phyloP scores from a whole-genome alignment of 30 jellyfish, hydroid and myxozoan species.

The Catostylus mosaicus region DNA sequence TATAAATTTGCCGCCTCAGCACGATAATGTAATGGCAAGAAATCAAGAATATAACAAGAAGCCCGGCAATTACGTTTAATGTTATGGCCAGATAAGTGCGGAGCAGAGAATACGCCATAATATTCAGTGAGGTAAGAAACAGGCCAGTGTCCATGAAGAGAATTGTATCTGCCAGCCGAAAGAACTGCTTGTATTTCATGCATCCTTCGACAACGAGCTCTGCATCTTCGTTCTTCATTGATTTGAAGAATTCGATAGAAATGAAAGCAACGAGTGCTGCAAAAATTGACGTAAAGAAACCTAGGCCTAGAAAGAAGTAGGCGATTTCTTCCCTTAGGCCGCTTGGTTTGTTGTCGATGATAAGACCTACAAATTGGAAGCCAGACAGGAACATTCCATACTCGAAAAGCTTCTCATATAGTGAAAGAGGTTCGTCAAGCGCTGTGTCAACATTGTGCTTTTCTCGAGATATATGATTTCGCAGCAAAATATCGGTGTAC shows the following conservation, averaged over 20 bases:
- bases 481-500: constrained; percentile 43
- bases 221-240: constrained; percentile 70
- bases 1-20: constrained; percentile 49
- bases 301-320: constrained; percentile 55
- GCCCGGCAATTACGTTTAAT: constrained; percentile 59
- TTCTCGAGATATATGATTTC: constrained; percentile 20
- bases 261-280: constrained; percentile 66
- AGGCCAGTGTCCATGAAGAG: constrained; percentile 59
- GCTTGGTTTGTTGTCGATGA: constrained; percentile 61
- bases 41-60: constrained; percentile 20
- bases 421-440: constrained; percentile 45
- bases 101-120: constrained; percentile 37
- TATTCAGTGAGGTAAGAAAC: constrained; percentile 33
- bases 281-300: constrained; percentile 54
- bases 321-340: constrained; percentile 64
- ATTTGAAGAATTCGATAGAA: constrained; percentile 47
- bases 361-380: constrained; percentile 60
- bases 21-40: constrained; percentile 41
- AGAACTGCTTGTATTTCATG: constrained; percentile 63
- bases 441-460: constrained; percentile 18
- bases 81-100: constrained; percentile 35
- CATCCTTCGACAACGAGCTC: constrained; percentile 62
- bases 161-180: constrained; percentile 49
- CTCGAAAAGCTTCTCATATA: constrained; percentile 56
- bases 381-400: constrained; percentile 74